Evolutionary conservation across 2,113 vertebrate genomes (phyloP).

Genomic region (Lagopus muta): DNA sequence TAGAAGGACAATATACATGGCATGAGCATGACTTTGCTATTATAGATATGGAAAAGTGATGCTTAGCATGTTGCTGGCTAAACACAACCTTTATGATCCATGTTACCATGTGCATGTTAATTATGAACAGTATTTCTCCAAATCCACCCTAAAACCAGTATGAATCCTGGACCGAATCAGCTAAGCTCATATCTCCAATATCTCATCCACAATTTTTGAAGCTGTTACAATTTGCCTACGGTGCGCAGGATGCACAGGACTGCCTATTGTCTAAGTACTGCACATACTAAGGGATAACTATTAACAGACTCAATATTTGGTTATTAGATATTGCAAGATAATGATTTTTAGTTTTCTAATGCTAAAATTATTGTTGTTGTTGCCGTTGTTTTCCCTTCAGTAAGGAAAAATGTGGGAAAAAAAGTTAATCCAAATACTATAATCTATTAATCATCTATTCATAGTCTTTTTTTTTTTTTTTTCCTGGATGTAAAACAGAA

Average conservation of each 20-base stretch:
- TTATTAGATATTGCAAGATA: not conserved
- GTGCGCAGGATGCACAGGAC: not conserved
- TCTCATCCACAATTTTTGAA: not conserved
- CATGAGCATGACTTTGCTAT: not conserved
- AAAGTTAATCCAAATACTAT: not conserved
- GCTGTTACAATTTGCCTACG: not conserved
- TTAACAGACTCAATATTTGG: not conserved
- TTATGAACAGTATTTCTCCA: not conserved
- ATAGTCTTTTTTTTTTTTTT: not conserved
- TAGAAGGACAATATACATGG: not conserved
- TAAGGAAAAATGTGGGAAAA: not conserved
- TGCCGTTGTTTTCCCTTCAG: not conserved
- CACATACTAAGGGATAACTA: not conserved
- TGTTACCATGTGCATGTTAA: not conserved
- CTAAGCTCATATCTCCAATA: not conserved
- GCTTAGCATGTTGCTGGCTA: accelerated
- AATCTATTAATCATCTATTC: not conserved
- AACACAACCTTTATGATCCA: not conserved
- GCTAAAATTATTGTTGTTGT: not conserved
- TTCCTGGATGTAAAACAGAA: not conserved
- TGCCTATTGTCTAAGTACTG: not conserved
- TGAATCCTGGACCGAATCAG: not conserved
- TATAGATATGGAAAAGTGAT: not conserved
- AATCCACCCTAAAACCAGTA: not conserved
- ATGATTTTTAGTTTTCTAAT: not conserved